Percentiles rank a stretch among this genome's conserved stretches.
Conservation (phyloP, 2,113 vertebrate species). For the Tringa solitaria region DNA sequence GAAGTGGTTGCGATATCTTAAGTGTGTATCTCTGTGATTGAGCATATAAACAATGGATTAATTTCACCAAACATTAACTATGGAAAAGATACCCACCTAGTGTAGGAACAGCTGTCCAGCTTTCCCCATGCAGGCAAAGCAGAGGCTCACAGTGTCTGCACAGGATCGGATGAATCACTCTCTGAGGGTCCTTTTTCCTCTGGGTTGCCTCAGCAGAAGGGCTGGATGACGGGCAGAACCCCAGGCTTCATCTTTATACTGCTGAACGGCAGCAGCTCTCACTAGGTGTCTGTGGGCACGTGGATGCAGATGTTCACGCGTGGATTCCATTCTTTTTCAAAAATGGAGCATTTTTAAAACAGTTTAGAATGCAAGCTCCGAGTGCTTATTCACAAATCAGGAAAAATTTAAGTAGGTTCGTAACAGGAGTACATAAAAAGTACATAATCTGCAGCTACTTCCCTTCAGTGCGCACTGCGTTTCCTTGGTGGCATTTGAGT, state of each 20-base stretch:
- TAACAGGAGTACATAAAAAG: background rate
- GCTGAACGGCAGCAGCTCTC: too few species aligned
- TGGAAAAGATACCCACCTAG: accelerated
- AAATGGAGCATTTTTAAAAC: background rate
- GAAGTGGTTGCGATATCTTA: background rate
- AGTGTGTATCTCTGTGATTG: background rate
- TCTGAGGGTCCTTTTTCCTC: background rate
- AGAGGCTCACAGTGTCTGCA: background rate
- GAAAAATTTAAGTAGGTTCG: background rate
- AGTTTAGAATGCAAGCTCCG: background rate
- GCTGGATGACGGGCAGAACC: background rate
- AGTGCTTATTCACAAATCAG: background rate
- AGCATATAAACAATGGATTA: background rate
- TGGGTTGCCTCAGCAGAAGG: too few species aligned
- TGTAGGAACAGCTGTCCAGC: too few species aligned
- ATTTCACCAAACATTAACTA: background rate
- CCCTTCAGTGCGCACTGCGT: accelerated
- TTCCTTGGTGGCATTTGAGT: background rate
- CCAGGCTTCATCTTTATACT: accelerated
- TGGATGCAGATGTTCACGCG: too few species aligned
- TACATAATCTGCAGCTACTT: accelerated
- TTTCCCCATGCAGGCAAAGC: background rate
- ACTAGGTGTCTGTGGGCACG: background rate
- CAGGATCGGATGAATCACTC: background rate
- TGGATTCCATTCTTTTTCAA: background rate